phyloP scores from a whole-genome alignment of 2,888 invertebrate species.

The Tenthredo scrophulariae region DNA sequence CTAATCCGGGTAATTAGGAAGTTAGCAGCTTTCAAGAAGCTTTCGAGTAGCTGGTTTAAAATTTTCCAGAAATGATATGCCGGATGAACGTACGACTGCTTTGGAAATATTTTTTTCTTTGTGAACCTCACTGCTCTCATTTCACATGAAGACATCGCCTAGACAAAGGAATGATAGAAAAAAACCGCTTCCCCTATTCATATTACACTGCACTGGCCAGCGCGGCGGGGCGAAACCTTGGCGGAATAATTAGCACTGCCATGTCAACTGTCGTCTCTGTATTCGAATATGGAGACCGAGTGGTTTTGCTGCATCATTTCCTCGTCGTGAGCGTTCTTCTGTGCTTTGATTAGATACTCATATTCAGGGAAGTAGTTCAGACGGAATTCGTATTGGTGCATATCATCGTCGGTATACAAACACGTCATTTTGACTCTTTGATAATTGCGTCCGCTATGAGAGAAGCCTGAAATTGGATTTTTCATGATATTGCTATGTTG shows the following conservation, averaged over 20 bases:
- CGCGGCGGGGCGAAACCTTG: background rate
- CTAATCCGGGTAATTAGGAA: slow-evolving; percentile 50
- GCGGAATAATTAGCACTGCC: slow-evolving; percentile 41
- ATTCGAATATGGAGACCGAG: background rate
- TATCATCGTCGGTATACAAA: background rate
- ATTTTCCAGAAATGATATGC: background rate
- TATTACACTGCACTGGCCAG: slow-evolving; percentile 21
- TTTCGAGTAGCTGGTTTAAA: background rate
- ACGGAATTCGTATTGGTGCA: background rate
- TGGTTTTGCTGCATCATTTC: background rate
- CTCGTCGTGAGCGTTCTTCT: background rate
- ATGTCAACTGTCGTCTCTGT: slow-evolving; percentile 17
- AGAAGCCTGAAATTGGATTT: slow-evolving; percentile 5
- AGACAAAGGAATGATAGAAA: slow-evolving; percentile 71
- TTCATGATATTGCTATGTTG: background rate
- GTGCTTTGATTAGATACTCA: background rate
- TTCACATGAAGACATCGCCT: slow-evolving; percentile 58
- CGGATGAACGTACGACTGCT: slow-evolving; percentile 11
- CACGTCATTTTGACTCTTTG: background rate
- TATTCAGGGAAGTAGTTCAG: background rate
- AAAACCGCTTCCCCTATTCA: slow-evolving; percentile 58
- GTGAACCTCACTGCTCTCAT: background rate
- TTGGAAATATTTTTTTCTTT: slow-evolving; percentile 10
- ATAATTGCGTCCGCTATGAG: background rate
- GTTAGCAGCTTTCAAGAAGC: slow-evolving; percentile 37